A percentile compares a stretch with the other conserved stretches of the same genome.
Evolutionary conservation across 2,113 vertebrate species (phyloP).

Genomic region (Chascanopsetta lugubris): DNA sequence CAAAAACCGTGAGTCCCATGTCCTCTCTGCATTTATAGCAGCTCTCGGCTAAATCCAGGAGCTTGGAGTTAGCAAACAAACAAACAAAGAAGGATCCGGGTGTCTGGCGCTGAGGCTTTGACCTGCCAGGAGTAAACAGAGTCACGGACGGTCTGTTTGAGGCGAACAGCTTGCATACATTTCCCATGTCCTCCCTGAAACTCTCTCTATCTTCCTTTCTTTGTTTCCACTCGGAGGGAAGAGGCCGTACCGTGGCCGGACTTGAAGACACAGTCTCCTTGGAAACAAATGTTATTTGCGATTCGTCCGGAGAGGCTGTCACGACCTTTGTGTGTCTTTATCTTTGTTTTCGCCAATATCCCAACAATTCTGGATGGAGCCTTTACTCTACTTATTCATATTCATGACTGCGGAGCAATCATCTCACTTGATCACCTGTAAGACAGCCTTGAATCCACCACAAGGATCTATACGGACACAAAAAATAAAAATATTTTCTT

Average conservation of each 20-base stretch:
- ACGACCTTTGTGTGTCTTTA: background rate
- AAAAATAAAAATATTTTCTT: background rate
- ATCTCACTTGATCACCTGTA: background rate
- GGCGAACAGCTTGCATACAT: constrained; percentile 68
- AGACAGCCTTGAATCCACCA: background rate
- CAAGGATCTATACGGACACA: background rate
- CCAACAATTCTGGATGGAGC: background rate
- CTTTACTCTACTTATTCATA: background rate
- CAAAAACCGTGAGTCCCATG: background rate
- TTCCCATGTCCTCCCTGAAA: constrained; percentile 56
- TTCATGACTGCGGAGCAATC: constrained; percentile 5
- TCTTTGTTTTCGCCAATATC: background rate
- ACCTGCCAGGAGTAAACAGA: constrained; percentile 45
- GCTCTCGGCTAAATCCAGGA: constrained; percentile 29
- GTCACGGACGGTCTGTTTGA: constrained; percentile 36
- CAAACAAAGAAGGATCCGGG: background rate
- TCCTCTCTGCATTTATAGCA: background rate
- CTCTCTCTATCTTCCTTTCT: constrained; percentile 38
- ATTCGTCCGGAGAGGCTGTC: constrained; percentile 12
- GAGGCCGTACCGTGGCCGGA: constrained; percentile 11
- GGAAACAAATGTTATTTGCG: constrained; percentile 23
- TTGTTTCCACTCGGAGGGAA: constrained; percentile 42
- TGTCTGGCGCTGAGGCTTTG: constrained; percentile 42
- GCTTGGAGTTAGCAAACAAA: constrained; percentile 46
- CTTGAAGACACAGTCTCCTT: constrained; percentile 22